Evolutionary conservation across 2,888 invertebrate genomes (phyloP).

Genomic region (Lysandra bellargus): DNA sequence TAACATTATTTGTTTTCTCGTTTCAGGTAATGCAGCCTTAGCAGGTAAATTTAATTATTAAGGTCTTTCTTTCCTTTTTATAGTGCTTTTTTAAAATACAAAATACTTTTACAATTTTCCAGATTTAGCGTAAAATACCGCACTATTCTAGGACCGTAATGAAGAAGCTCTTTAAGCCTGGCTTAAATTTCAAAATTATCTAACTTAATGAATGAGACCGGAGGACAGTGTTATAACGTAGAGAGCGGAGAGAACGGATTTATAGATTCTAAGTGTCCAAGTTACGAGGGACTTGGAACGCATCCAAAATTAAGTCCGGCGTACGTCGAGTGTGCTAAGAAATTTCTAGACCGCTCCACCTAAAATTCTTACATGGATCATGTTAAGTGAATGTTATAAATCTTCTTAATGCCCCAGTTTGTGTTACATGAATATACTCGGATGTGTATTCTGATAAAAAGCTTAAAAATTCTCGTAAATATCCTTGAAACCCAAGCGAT

Average conservation of each 20-base stretch:
- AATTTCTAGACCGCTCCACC: constrained; percentile 37
- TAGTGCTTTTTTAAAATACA: not conserved
- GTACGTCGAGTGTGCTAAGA: constrained; percentile 41
- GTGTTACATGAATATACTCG: not conserved
- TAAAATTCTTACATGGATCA: constrained; percentile 27
- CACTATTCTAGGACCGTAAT: not conserved
- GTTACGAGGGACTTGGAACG: constrained; percentile 52
- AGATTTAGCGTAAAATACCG: not conserved
- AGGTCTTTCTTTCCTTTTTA: not conserved
- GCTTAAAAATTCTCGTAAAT: not conserved
- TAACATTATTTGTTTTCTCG: not conserved
- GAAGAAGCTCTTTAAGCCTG: not conserved
- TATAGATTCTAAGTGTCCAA: constrained; percentile 44
- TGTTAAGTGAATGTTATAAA: constrained; percentile 20
- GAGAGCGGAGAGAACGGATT: constrained; percentile 38
- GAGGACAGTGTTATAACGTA: constrained; percentile 19
- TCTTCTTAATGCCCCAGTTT: constrained; percentile 1
- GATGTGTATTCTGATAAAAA: not conserved
- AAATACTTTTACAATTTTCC: not conserved
- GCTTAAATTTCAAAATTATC: constrained; percentile 23
- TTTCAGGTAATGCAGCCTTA: not conserved
- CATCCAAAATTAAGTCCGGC: constrained; percentile 49
- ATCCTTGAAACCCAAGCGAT: not conserved
- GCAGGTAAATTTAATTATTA: not conserved
- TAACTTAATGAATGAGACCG: constrained; percentile 27